Evolutionary conservation across 1,140 invertebrate species (phyloP).

Genomic region (Thaumatotibia leucotreta): DNA sequence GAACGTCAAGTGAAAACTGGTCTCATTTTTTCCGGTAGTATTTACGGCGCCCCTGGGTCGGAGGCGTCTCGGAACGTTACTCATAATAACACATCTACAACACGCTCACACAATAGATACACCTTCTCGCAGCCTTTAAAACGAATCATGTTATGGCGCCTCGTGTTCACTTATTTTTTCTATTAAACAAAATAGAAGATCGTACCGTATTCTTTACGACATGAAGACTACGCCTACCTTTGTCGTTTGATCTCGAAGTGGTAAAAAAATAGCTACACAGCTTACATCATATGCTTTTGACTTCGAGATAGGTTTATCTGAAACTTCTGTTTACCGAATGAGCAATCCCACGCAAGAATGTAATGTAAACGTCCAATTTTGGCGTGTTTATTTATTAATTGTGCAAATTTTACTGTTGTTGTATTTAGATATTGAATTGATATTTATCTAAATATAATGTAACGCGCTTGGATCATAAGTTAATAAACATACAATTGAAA

Average conservation of each 20-base stretch:
- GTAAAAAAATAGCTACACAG: neutral
- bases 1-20: conserved; percentile 20
- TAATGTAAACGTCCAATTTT: too few species aligned
- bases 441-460: too few species aligned
- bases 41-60: conserved; percentile 17
- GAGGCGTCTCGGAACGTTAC: conserved; percentile 3
- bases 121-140: neutral
- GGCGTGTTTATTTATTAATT: too few species aligned
- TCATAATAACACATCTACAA: conserved; percentile 8
- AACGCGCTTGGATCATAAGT: too few species aligned
- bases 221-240: neutral
- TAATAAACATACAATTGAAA: too few species aligned
- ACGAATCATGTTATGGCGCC: neutral
- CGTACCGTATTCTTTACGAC: neutral
- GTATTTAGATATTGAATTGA: too few species aligned
- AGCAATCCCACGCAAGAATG: too few species aligned
- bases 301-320: too few species aligned
- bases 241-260: neutral
- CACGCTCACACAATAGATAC: neutral
- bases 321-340: too few species aligned
- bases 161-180: neutral
- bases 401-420: too few species aligned
- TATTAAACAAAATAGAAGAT: neutral
- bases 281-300: too few species aligned
- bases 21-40: conserved; percentile 19